Evolutionary conservation across 2,113 vertebrate species (phyloP).

Genomic region (Erinaceus europaeus): DNA sequence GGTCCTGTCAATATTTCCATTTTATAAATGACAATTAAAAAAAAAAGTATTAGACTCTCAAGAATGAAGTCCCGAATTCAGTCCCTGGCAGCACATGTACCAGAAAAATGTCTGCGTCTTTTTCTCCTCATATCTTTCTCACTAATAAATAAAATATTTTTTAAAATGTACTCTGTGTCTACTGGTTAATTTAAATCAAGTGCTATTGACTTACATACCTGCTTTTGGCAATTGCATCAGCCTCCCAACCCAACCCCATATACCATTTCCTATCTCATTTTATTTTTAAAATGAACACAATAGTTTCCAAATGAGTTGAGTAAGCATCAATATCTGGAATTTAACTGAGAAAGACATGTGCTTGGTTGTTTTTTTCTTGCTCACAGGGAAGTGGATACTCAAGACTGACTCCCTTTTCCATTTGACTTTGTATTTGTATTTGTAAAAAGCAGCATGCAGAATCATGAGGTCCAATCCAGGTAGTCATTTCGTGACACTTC

Average conservation of each 20-base stretch:
- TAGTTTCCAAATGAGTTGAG: not conserved
- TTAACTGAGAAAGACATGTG: not conserved
- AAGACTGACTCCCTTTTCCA: not conserved
- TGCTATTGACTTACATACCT: not conserved
- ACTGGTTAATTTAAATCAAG: not conserved
- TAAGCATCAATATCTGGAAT: not conserved
- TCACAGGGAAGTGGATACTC: not conserved
- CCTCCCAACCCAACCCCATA: too few relatives aligned
- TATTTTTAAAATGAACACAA: slow-evolving; percentile 1
- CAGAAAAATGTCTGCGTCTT: too few relatives aligned
- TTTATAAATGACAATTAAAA: too few relatives aligned
- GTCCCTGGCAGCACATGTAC: too few relatives aligned
- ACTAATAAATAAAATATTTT: too few relatives aligned
- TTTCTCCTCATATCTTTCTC: too few relatives aligned
- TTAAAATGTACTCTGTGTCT: too few relatives aligned
- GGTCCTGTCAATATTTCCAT: too few relatives aligned
- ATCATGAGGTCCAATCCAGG: not conserved
- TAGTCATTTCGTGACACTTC: not conserved
- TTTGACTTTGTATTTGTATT: not conserved
- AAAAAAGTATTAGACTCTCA: too few relatives aligned
- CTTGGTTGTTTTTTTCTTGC: not conserved
- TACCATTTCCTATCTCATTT: not conserved
- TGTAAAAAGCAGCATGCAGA: not conserved
- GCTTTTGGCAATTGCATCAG: not conserved
- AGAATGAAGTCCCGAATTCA: too few relatives aligned